These are phyloP conservation scores for Bergia puertoricense DNA, from an alignment of 92 coral and sea anemone species.

Conservation along the genomic window DNA sequence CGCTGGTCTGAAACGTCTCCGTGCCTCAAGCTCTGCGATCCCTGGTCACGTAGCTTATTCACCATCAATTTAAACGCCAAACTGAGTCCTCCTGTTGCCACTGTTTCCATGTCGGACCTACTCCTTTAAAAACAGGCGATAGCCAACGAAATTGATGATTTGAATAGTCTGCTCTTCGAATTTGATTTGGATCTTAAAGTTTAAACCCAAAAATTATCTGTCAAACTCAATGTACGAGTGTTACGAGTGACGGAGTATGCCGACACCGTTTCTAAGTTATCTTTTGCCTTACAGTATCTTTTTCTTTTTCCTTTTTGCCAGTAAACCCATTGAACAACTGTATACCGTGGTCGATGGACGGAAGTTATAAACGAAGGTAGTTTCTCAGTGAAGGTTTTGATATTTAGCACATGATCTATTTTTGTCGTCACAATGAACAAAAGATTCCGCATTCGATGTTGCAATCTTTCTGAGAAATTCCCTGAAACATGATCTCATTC, in stretches of 20 bases:
- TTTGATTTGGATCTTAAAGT: not conserved
- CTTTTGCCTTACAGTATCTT: too few relatives aligned
- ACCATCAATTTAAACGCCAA: conserved; percentile 63
- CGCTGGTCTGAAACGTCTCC: conserved; percentile 67
- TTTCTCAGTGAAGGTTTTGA: not conserved
- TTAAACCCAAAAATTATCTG: too few relatives aligned
- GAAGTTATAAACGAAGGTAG: not conserved
- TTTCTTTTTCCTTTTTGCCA: not conserved
- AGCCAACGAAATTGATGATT: not conserved
- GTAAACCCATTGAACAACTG: not conserved
- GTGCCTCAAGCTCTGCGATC: conserved; percentile 55
- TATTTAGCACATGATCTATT: not conserved
- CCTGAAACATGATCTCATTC: not conserved
- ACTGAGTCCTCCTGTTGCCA: conserved; percentile 56
- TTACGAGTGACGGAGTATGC: too few relatives aligned
- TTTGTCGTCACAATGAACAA: not conserved
- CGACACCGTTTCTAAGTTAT: too few relatives aligned
- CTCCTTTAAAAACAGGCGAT: not conserved
- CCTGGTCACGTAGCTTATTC: conserved; percentile 59
- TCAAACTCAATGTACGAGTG: too few relatives aligned
- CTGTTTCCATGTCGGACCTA: conserved; percentile 48
- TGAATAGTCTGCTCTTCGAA: not conserved
- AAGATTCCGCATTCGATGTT: not conserved
- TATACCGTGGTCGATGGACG: not conserved
- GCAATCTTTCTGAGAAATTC: conserved; percentile 32